These are phyloP conservation scores for Tachysurus fulvidraco DNA, from an alignment of 2,113 vertebrate genomes.

Conservation along the genomic window DNA sequence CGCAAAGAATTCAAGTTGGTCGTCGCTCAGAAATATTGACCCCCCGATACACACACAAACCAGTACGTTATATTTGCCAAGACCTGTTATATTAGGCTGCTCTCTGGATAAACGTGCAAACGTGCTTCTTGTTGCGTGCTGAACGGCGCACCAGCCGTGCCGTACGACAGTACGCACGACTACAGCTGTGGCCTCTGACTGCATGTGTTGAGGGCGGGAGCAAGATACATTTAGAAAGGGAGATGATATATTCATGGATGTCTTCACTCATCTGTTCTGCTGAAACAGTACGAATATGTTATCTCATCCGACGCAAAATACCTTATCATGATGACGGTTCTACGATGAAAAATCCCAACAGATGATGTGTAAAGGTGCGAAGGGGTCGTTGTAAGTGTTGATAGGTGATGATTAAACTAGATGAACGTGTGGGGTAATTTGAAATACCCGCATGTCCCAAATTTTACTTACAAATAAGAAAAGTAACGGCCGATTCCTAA, in stretches of 20 bases:
- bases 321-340: not conserved
- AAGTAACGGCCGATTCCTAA: not conserved
- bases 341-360: not conserved
- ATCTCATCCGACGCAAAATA: not conserved
- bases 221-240: not conserved
- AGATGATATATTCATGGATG: not conserved
- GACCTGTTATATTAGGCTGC: not conserved
- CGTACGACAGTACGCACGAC: not conserved
- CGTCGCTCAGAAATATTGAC: not conserved
- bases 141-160: not conserved
- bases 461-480: not conserved
- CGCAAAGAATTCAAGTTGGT: not conserved
- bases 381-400: not conserved
- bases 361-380: too few species aligned
- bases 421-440: not conserved
- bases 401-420: not conserved
- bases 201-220: not conserved
- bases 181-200: conserved; percentile 12
- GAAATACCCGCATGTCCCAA: not conserved
- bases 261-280: not conserved
- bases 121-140: not conserved
- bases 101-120: not conserved
- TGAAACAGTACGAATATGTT: not conserved
- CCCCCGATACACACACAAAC: not conserved
- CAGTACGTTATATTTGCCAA: not conserved